Evolutionary conservation across 2,888 invertebrate species (phyloP), one percentile per base, ranked within the genome.

Genomic region (Dendrolimus houi): DNA sequence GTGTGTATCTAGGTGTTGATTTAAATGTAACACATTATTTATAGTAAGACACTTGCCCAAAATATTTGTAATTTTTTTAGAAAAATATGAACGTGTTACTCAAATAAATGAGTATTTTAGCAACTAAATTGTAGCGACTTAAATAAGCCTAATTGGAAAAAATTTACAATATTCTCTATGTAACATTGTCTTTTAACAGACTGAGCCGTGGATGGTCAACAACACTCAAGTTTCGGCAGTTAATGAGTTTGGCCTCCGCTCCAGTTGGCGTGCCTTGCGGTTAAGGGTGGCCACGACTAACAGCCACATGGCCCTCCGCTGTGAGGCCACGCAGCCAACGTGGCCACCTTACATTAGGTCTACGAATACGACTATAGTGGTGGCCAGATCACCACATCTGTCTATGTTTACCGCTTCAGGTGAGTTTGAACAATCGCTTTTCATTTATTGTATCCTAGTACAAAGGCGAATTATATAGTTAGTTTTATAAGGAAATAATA

Each of bases 351-450:
- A 77, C 64, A 64, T 69, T 42, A 72, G 84, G 52, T 64, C 75
- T 0, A 65, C 80, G 1, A 83, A 85, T 58, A 71, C 77, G 0
- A 85, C 74, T 13, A 64, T 89, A 12, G 65, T 80, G 54, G 76
- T 89, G 1, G 86, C 83, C 1, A 68, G 80, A 55, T 84, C 87
- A n/a, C 90, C 89, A 12, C 85, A 87, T 65, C 68, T 87, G 10
- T 88, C 87, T 47, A 87, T 82, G 86, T 88, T 86, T 58, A 88
- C 81, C 59, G 85, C 87, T 63, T 82, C 84, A 70, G 86, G 88
- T 87, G 60, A 67, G 74, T 2, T 41, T 17, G 14, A 29, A 29
- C 29, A 29, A 29, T 29, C 29, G 29, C 29, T 29, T 29, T 29
- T 29, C 29, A 29, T 6, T 29, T 29, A 29, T 29, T 3, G 6